Conservation (phyloP, 2,888 invertebrate genomes). For the Macrophya alboannulata region DNA sequence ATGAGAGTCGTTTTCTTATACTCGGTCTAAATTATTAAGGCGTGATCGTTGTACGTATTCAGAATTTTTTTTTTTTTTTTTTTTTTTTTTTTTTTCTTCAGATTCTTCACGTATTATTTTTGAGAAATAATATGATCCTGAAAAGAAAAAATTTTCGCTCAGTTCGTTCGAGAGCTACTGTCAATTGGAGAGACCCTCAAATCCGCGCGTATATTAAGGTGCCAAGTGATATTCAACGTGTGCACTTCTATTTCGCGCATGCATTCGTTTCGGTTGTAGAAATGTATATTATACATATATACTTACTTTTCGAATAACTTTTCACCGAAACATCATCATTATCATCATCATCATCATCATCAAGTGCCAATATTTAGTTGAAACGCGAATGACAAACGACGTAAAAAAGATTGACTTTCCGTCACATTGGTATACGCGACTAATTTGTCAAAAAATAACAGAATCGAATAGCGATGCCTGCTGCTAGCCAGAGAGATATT, state of each 20-base stretch:
- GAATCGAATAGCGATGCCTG: not conserved
- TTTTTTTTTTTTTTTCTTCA: not conserved
- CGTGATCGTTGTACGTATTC: not conserved
- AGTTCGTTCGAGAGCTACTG: not conserved
- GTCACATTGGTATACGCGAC: not conserved
- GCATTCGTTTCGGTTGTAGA: not conserved
- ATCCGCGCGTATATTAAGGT: not conserved
- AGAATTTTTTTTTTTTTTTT: no score
- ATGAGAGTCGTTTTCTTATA: not conserved
- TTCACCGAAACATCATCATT: not conserved
- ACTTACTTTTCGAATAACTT: not conserved
- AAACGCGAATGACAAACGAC: not conserved
- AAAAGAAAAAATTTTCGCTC: not conserved
- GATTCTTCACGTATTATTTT: not conserved
- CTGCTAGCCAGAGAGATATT: not conserved
- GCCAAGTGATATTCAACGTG: slow-evolving; percentile 16
- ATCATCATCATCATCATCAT: not conserved
- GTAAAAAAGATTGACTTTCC: not conserved
- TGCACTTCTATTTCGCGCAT: slow-evolving; percentile 1
- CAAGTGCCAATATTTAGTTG: not conserved
- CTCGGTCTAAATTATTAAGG: not conserved
- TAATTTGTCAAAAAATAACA: slow-evolving; percentile 21
- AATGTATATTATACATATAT: not conserved
- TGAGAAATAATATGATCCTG: not conserved
- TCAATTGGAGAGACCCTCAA: slow-evolving; percentile 29